phyloP scores from a whole-genome alignment of 2,888 invertebrate species.

The Dryobota labecula region DNA sequence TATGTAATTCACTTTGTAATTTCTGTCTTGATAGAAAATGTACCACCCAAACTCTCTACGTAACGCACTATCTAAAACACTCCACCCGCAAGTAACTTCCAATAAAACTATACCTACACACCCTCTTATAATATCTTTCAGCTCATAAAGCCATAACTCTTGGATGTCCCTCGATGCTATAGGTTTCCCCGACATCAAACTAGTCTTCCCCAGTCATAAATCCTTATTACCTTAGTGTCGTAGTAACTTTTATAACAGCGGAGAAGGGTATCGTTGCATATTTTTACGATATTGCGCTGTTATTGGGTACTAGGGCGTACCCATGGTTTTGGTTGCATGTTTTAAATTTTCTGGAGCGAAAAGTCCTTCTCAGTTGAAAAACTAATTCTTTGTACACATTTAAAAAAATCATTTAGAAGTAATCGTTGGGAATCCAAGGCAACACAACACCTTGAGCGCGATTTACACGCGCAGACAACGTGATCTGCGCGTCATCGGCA shows the following conservation, averaged over 20 bases:
- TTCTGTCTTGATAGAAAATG: no score
- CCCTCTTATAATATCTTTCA: constrained; percentile 20
- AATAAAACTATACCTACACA: background rate
- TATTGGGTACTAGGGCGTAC: background rate
- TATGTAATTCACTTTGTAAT: no score
- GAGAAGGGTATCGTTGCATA: constrained; percentile 30
- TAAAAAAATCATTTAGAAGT: no score
- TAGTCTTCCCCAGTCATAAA: constrained; percentile 39
- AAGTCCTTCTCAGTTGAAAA: no score
- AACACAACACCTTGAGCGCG: no score
- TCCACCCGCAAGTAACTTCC: background rate
- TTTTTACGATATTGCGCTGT: constrained; percentile 31
- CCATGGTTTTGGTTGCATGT: background rate
- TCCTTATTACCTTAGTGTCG: constrained; percentile 34
- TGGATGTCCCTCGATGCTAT: constrained; percentile 19
- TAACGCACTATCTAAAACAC: background rate
- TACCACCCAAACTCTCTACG: no score
- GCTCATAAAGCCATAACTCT: constrained; percentile 43
- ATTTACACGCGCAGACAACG: no score
- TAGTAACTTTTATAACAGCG: constrained; percentile 38
- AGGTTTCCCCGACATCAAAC: constrained; percentile 34
- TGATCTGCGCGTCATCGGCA: no score
- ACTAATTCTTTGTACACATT: no score
- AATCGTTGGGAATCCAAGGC: no score
- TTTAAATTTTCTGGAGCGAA: background rate